Evolutionary conservation across 1,140 invertebrate species (phyloP).

Genomic region (Drosophila eugracilis): DNA sequence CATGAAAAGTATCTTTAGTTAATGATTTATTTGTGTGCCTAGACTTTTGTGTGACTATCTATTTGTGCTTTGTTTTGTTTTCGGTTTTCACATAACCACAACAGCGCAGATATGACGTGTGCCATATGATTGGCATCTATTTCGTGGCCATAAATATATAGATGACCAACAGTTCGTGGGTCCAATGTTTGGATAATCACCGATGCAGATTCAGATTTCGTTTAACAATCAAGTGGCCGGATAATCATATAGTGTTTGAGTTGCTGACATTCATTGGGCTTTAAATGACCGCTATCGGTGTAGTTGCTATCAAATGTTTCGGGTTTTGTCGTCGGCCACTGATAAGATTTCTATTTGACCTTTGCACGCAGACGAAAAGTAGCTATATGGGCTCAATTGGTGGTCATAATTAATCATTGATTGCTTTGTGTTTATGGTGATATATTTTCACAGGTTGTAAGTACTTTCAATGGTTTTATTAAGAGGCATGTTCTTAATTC

Average conservation of each 20-base stretch:
- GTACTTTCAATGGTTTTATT: too few relatives aligned
- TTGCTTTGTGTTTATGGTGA: constrained; percentile 21
- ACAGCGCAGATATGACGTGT: constrained; percentile 64
- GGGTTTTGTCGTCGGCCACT: constrained; percentile 47
- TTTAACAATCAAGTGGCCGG: constrained; percentile 2
- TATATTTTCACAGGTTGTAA: constrained; percentile 10
- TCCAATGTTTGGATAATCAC: constrained; percentile 8
- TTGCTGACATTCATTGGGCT: constrained; percentile 49
- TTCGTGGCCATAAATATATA: constrained; percentile 29
- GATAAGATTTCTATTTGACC: constrained; percentile 61
- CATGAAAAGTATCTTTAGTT: constrained; percentile 60
- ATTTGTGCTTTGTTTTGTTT: constrained; percentile 45
- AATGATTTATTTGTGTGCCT: constrained; percentile 47
- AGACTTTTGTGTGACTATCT: constrained; percentile 10
- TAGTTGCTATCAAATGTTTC: constrained; percentile 42
- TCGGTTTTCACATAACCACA: constrained; percentile 24
- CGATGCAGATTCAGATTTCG: constrained; percentile 10
- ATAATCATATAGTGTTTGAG: constrained; percentile 26
- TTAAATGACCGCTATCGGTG: constrained; percentile 32
- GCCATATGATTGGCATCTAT: constrained; percentile 36
- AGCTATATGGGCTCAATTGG: constrained; percentile 10
- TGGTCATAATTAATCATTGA: constrained; percentile 53
- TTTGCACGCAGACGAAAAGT: constrained; percentile 48
- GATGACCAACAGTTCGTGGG: not conserved
- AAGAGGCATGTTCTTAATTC: too few relatives aligned